Evolutionary conservation across 2,797 vertebrate genomes (phyloP), one percentile per base, ranked within the genome.

Genomic region (Monodelphis domestica): DNA sequence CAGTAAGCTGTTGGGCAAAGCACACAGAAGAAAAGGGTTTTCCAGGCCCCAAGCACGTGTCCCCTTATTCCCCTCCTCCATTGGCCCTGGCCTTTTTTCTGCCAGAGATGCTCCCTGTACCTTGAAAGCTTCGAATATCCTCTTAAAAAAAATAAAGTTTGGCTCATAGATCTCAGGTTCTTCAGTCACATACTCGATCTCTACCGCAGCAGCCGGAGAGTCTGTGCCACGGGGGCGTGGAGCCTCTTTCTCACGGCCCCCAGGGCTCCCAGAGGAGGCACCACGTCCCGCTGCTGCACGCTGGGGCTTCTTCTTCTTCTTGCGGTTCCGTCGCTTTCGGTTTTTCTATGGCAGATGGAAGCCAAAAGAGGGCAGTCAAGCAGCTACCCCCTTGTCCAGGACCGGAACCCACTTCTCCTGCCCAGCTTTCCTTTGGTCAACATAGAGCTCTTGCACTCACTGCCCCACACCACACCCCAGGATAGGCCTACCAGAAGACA

Each of bases 111-210:
- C 30, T 52, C 28, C 51, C 12, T 0, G 0, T 91, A 99, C 99
- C 99, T 99, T 99, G 98, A 99, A 99, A 0, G 99, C 99, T 90
- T 99, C 99, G 53, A 99, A 99, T 94, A 99, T 99, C 96, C 99
- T 99, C 98, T 99, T 99, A 98, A 99, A 99, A 98, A 99, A 99
- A 97, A 99, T 99, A 97, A 98, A 99, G 97, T 99, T 99, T 92
- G 99, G 99, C 96, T 99, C 99, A 3, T 99, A 99, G 96, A 99
- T 99, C 94, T 99, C 99, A 0, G 99, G 99, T 96, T 99, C 99
- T 96, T 99, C 99, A 0, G 99, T 99, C 92, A 99, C 96, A 0
- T 99, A 99, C 95, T 99, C 99, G 0, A 99, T 99, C 97, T 99
- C 99, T 87, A 99, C 99, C 0, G 97, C 91, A 0, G 96, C 96